Conservation (phyloP, 2,797 vertebrate genomes). For the Anableps anableps region DNA sequence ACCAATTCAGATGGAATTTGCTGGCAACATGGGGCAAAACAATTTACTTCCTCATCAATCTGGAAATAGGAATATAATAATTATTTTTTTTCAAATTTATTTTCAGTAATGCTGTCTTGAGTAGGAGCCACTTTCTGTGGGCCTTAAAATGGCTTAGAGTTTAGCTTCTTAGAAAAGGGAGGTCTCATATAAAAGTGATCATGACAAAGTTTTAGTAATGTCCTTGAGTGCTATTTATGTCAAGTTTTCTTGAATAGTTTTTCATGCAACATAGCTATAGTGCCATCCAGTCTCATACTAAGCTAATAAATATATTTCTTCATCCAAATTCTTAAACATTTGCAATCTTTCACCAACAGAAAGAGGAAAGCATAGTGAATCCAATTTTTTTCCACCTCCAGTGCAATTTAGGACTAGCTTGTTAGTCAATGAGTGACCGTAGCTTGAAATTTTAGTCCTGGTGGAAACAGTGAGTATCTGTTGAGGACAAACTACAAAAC, state of each 20-base stretch:
- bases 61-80: background rate
- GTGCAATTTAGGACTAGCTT: background rate
- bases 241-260: background rate
- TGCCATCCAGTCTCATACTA: background rate
- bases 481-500: conserved; percentile 50
- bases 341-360: background rate
- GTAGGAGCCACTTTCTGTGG: background rate
- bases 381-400: background rate
- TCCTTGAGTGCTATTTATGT: background rate
- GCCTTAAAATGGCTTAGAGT: background rate
- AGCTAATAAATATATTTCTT: background rate
- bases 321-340: background rate
- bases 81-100: background rate
- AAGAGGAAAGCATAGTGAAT: background rate
- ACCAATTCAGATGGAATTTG: background rate
- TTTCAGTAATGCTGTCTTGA: background rate
- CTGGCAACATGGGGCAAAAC: conserved; percentile 3
- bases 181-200: background rate
- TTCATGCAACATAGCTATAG: too few species aligned
- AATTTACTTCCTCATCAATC: background rate
- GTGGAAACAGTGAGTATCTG: conserved; percentile 49
- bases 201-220: background rate
- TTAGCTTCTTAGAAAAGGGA: background rate
- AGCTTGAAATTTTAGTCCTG: conserved; percentile 1
- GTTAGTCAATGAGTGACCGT: conserved; percentile 25